These are phyloP conservation scores for Acipenser transmontanus DNA, from an alignment of 2,797 vertebrate genomes.

Conservation along the genomic window DNA sequence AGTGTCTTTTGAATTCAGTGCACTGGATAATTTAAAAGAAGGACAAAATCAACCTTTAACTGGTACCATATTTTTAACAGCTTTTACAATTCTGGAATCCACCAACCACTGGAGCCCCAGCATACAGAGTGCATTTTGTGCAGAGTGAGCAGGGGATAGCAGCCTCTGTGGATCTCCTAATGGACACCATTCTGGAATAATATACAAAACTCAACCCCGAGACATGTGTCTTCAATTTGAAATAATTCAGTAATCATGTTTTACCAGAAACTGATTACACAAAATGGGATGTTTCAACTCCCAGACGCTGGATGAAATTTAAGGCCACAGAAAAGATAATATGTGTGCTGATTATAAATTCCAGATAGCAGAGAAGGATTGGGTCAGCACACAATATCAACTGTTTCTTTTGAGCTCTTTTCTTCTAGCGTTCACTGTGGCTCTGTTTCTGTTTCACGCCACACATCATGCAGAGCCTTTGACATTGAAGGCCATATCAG, in stretches of 20 bases:
- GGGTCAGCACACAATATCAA: conserved; percentile 49
- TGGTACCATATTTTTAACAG: conserved; percentile 58
- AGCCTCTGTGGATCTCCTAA: conserved; percentile 67
- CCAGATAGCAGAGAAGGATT: conserved; percentile 38
- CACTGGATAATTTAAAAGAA: conserved; percentile 49
- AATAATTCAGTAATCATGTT: conserved; percentile 78
- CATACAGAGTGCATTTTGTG: conserved; percentile 53
- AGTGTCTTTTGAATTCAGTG: conserved; percentile 57
- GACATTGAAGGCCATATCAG: too few relatives aligned
- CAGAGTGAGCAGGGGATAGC: conserved; percentile 47
- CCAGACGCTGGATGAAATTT: conserved; percentile 67
- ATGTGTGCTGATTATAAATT: conserved; percentile 54
- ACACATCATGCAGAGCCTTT: not conserved
- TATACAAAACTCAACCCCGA: conserved; percentile 53
- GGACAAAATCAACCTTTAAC: conserved; percentile 54
- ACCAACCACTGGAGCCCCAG: conserved; percentile 49
- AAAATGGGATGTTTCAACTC: conserved; percentile 73
- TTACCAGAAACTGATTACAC: conserved; percentile 72
- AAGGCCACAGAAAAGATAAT: conserved; percentile 42
- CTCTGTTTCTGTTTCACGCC: conserved; percentile 7
- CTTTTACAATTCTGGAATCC: conserved; percentile 52
- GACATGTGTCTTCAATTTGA: conserved; percentile 76
- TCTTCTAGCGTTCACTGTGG: not conserved
- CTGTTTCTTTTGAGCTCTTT: conserved; percentile 39
- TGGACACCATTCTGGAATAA: conserved; percentile 72